These are phyloP conservation scores for Fissipunctia ypsillon DNA, from an alignment of 2,888 invertebrate genomes.

Conservation along the genomic window DNA sequence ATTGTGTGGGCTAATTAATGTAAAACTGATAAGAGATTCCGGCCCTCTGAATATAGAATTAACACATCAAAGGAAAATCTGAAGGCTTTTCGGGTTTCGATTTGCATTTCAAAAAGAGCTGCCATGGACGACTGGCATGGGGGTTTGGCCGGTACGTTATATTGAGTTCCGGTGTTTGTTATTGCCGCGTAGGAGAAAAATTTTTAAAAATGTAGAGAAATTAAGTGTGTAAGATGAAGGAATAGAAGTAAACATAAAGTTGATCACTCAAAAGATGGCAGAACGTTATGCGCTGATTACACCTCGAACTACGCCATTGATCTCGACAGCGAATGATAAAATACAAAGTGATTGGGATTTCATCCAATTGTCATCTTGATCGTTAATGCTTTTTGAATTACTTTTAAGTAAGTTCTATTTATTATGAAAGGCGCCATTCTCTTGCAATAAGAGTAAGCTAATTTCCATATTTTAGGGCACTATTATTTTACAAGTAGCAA, in stretches of 20 bases:
- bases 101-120: slow-evolving; percentile 88
- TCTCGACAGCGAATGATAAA: background rate
- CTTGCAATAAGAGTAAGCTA: background rate
- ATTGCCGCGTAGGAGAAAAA: background rate
- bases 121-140: slow-evolving; percentile 60
- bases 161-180: slow-evolving; percentile 12
- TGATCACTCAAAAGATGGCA: background rate
- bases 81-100: slow-evolving; percentile 82
- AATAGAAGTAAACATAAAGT: background rate
- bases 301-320: background rate
- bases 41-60: slow-evolving; percentile 80
- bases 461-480: slow-evolving; percentile 5
- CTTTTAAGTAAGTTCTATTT: background rate
- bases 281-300: background rate
- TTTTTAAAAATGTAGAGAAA: background rate
- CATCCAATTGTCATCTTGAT: background rate
- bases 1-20: slow-evolving; percentile 77
- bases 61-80: slow-evolving; percentile 87
- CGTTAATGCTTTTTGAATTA: background rate
- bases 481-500: background rate
- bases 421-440: background rate
- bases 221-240: no score
- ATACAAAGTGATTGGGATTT: background rate
- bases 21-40: slow-evolving; percentile 78
- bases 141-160: slow-evolving; percentile 55